These are phyloP conservation scores for Yoshiicerus persimilis DNA, from an alignment of 1,140 invertebrate species.

Conservation along the genomic window DNA sequence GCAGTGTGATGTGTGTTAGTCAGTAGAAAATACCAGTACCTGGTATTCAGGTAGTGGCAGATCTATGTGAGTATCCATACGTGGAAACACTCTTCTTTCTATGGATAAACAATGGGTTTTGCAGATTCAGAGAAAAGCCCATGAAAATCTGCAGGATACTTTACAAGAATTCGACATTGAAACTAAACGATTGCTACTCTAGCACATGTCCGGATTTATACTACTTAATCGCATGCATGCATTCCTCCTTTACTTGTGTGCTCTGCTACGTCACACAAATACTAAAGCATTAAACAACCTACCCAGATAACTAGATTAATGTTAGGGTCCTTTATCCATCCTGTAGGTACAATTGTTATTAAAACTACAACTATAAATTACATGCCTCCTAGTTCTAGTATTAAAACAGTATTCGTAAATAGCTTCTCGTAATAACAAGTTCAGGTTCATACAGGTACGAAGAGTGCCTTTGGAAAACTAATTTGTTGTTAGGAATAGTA, in stretches of 20 bases:
- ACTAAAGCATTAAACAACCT: background rate
- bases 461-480: background rate
- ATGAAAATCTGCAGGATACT: slow-evolving; percentile 20
- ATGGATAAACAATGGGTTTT: background rate
- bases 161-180: slow-evolving; percentile 2
- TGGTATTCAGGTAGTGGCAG: background rate
- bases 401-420: background rate
- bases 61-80: background rate
- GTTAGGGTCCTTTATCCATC: background rate
- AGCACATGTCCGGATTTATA: background rate
- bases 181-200: background rate
- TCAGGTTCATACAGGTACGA: background rate
- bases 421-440: background rate
- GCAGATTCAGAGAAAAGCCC: slow-evolving; percentile 8
- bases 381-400: background rate
- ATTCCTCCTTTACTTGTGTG: too few relatives aligned
- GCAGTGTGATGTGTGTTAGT: background rate
- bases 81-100: background rate
- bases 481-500: background rate
- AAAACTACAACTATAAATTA: too few relatives aligned
- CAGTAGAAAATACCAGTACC: background rate
- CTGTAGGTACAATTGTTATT: background rate
- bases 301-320: background rate
- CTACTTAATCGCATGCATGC: background rate
- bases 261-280: too few relatives aligned